Conservation (phyloP, 2,888 invertebrate genomes). For the Nyleta sp. region DNA sequence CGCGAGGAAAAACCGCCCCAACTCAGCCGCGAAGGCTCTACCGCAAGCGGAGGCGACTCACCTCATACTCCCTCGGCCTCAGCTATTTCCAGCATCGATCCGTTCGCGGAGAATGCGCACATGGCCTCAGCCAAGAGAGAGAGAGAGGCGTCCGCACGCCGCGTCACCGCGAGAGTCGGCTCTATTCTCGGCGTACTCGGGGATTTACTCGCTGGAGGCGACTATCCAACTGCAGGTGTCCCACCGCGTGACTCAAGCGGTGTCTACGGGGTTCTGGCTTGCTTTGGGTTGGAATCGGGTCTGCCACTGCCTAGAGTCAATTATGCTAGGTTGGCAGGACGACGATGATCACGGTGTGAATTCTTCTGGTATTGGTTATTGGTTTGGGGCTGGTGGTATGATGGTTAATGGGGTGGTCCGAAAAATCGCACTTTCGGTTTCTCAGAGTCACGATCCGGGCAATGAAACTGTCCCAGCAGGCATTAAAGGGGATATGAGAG, state of each 20-base stretch:
- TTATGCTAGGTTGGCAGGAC: no score
- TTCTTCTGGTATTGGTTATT: no score
- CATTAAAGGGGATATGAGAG: no score
- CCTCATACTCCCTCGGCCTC: conserved; percentile 78
- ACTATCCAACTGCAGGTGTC: conserved; percentile 22
- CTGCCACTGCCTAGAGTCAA: no score
- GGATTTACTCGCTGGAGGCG: conserved; percentile 19
- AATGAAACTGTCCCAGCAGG: no score
- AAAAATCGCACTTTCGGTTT: no score
- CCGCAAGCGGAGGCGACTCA: conserved; percentile 80
- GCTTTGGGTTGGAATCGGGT: no score
- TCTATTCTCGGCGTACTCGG: conserved; percentile 37
- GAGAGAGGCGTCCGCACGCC: conserved; percentile 30
- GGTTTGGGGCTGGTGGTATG: no score
- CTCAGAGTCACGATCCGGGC: no score
- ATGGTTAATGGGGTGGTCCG: no score
- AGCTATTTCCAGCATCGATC: conserved; percentile 82
- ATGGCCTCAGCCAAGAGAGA: conserved; percentile 60
- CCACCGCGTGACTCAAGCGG: background rate
- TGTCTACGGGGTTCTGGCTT: no score
- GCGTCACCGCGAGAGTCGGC: conserved; percentile 47
- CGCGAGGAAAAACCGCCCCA: conserved; percentile 55
- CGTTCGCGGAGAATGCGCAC: conserved; percentile 76
- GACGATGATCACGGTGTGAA: no score
- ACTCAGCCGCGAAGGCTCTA: conserved; percentile 66